A percentile compares a stretch with the other conserved stretches of the same genome.
Evolutionary conservation across 2,113 vertebrate genomes (phyloP).

Genomic region (Steatornis caripensis): DNA sequence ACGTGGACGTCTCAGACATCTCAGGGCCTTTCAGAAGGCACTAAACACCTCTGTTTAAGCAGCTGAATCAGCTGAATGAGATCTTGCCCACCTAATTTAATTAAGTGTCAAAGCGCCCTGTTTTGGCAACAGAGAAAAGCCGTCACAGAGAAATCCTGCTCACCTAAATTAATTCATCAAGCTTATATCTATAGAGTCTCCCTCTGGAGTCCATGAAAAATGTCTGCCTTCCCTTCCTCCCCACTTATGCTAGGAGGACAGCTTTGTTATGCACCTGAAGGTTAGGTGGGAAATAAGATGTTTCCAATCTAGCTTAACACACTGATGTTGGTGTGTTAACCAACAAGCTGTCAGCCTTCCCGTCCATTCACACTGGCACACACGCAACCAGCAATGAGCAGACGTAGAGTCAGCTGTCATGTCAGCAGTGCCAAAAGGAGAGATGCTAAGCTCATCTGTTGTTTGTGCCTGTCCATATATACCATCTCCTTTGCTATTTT

Average conservation of each 20-base stretch:
- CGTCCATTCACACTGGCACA: not conserved
- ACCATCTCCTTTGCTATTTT: not conserved
- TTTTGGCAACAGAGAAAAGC: not conserved
- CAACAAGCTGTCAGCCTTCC: not conserved
- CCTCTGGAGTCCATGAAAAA: not conserved
- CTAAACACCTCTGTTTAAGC: not conserved
- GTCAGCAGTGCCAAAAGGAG: not conserved
- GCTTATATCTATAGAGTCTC: not conserved
- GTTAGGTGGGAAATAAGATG: not conserved
- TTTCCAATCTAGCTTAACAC: not conserved
- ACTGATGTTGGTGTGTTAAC: not conserved
- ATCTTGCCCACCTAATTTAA: not conserved
- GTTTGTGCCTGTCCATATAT: not conserved
- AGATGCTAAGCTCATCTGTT: not conserved
- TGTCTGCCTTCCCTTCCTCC: not conserved
- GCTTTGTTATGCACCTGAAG: not conserved
- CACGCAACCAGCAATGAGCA: rapidly evolving
- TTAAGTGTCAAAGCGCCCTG: not conserved
- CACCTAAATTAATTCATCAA: not conserved
- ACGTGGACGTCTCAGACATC: not conserved
- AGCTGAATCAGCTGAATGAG: not conserved
- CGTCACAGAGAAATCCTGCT: not conserved
- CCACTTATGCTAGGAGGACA: not conserved
- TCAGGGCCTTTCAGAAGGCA: not conserved
- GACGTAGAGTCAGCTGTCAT: rapidly evolving